These are phyloP conservation scores for Empidonax alnorum DNA, from an alignment of 2,113 vertebrate species.

Conservation along the genomic window DNA sequence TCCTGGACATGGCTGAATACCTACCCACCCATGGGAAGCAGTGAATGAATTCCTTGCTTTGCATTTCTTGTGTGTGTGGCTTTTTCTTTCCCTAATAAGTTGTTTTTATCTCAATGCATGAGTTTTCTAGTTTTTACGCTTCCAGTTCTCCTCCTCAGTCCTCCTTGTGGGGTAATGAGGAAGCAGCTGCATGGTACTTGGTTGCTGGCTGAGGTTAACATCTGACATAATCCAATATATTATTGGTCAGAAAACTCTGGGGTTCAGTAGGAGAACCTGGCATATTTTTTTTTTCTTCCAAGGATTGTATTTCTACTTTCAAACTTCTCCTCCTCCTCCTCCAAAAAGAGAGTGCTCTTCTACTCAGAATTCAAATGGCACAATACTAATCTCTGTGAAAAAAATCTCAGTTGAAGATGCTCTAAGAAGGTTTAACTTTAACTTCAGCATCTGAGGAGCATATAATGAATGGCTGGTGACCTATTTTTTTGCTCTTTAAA, in stretches of 20 bases:
- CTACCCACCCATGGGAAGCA: background rate
- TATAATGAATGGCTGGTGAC: conserved; percentile 23
- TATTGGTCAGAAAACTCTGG: background rate
- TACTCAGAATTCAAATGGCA: background rate
- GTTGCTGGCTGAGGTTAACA: background rate
- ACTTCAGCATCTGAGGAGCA: background rate
- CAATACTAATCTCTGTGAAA: background rate
- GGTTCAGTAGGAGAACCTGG: background rate
- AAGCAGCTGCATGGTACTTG: fast-evolving
- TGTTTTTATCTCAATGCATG: background rate
- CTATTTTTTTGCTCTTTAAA: conserved; percentile 49
- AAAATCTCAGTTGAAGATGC: background rate
- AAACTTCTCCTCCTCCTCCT: background rate
- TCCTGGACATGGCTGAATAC: background rate
- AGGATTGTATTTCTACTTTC: background rate
- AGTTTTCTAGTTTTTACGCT: background rate
- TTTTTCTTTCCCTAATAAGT: background rate
- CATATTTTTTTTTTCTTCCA: background rate
- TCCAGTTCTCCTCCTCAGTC: fast-evolving
- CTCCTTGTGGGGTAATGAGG: background rate
- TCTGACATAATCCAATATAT: background rate
- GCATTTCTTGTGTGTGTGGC: fast-evolving
- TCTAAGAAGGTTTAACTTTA: conserved; percentile 14
- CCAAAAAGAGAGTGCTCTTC: fast-evolving
- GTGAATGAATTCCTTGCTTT: background rate